These are phyloP conservation scores for Phthorimaea operculella DNA, from an alignment of 1,140 invertebrate genomes.

Conservation along the genomic window DNA sequence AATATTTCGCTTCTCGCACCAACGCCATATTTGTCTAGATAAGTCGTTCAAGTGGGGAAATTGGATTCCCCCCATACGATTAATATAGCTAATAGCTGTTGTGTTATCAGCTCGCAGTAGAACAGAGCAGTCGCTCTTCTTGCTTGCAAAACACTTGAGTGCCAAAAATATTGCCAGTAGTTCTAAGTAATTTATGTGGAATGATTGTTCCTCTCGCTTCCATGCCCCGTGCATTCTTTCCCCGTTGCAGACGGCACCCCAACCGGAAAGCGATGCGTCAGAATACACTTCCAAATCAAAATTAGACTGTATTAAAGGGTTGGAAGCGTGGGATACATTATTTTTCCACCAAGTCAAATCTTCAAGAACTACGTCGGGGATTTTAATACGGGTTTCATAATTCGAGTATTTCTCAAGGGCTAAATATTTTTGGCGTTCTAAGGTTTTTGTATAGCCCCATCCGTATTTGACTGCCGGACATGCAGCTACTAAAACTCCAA, in stretches of 20 bases:
- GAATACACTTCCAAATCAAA: neutral
- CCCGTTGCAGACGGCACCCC: neutral
- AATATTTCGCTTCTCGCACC: no score
- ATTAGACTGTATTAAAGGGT: neutral
- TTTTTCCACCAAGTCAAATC: neutral
- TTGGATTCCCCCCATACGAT: no score
- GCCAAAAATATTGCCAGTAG: neutral
- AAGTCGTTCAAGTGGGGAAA: no score
- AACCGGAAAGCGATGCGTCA: neutral
- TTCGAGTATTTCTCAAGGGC: neutral
- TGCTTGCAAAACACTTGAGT: neutral
- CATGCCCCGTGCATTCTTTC: neutral
- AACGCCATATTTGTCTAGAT: no score
- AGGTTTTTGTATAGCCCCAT: constrained; percentile 17
- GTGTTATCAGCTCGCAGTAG: no score
- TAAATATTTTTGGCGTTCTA: no score
- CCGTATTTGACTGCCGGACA: constrained; percentile 19
- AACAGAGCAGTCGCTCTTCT: neutral
- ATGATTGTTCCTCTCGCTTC: neutral
- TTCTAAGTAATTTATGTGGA: no score
- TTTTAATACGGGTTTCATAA: constrained; percentile 10
- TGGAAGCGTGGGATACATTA: neutral
- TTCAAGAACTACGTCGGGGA: constrained; percentile 7
- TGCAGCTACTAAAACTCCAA: constrained; percentile 14
- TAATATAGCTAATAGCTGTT: neutral